Evolutionary conservation across 1,140 invertebrate genomes (phyloP).

Genomic region (Trichogramma pretiosum): DNA sequence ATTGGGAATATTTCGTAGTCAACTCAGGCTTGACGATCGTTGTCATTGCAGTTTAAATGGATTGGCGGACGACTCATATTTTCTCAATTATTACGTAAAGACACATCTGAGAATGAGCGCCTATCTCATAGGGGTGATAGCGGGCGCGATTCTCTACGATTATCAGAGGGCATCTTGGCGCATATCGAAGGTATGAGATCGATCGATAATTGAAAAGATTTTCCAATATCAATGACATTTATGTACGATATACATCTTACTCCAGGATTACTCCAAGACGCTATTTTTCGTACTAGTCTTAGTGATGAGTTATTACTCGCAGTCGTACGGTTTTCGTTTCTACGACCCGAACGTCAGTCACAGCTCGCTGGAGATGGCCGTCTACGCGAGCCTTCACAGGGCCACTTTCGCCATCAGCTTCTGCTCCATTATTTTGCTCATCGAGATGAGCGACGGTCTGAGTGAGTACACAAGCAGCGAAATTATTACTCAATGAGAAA

Average conservation of each 20-base stretch:
- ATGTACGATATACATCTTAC: too few species aligned
- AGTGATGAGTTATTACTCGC: constrained; percentile 3
- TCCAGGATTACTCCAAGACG: constrained; percentile 11
- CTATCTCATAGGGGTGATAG: constrained; percentile 31
- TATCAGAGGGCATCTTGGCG: constrained; percentile 27
- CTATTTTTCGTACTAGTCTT: constrained; percentile 13
- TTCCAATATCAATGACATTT: neutral
- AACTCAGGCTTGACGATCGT: too few species aligned
- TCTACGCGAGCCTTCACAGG: constrained; percentile 18
- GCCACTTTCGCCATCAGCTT: constrained; percentile 9
- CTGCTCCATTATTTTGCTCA: constrained; percentile 15
- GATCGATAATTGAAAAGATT: too few species aligned
- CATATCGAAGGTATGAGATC: constrained; percentile 30
- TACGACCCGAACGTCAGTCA: constrained; percentile 13
- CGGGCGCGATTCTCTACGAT: constrained; percentile 32
- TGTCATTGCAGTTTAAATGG: constrained; percentile 23
- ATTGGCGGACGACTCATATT: constrained; percentile 25
- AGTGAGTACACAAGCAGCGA: too few species aligned
- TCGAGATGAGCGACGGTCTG: constrained; percentile 18
- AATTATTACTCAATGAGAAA: too few species aligned
- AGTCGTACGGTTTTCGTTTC: constrained; percentile 6
- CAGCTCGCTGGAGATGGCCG: constrained; percentile 7
- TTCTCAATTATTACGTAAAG: constrained; percentile 30
- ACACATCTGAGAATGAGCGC: constrained; percentile 29
- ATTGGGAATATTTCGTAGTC: too few species aligned